These are phyloP conservation scores for Cyclophora albipunctata DNA, from an alignment of 2,888 invertebrate genomes.

Conservation along the genomic window DNA sequence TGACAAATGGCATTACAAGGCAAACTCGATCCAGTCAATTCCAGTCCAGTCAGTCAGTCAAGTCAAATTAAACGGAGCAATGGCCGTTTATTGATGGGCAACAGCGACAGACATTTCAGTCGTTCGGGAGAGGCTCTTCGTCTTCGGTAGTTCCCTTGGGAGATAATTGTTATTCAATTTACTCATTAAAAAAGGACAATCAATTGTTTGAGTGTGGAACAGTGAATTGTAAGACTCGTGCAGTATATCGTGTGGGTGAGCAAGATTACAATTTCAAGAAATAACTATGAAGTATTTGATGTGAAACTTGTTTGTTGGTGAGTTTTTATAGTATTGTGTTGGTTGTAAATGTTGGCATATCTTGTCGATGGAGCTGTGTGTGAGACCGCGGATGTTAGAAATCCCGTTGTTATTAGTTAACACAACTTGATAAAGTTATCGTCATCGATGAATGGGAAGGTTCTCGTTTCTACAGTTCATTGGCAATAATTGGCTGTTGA, in stretches of 20 bases:
- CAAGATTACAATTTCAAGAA: constrained; percentile 22
- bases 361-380: not conserved
- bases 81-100: constrained; percentile 33
- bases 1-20: too few species aligned
- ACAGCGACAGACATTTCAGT: constrained; percentile 20
- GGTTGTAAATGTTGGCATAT: constrained; percentile 12
- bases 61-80: constrained; percentile 9
- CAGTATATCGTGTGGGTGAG: constrained; percentile 42
- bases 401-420: too few species aligned
- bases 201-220: constrained; percentile 30
- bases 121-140: constrained; percentile 27
- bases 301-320: constrained; percentile 55
- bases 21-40: too few species aligned
- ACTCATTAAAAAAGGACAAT: constrained; percentile 19
- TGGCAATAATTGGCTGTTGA: constrained; percentile 13
- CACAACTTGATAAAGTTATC: too few species aligned
- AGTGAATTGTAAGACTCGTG: constrained; percentile 26
- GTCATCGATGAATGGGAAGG: constrained; percentile 7
- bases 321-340: constrained; percentile 28
- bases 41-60: not conserved
- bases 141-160: constrained; percentile 23
- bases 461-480: constrained; percentile 18
- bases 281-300: constrained; percentile 32
- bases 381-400: not conserved
- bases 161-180: constrained; percentile 22